Evolutionary conservation across 2,888 invertebrate species (phyloP).

Genomic region (Eilema caniola): DNA sequence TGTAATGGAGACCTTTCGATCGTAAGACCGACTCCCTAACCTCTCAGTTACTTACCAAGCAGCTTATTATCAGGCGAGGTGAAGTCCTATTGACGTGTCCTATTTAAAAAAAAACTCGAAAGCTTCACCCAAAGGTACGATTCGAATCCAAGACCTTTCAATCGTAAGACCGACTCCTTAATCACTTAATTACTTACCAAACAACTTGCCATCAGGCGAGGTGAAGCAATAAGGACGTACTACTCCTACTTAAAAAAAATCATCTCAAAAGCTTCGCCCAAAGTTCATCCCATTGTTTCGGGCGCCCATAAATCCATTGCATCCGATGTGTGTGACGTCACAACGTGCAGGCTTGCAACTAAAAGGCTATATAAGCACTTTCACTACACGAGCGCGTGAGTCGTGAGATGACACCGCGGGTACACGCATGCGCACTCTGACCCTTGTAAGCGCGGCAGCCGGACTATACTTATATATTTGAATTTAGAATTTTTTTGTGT

Average conservation of each 20-base stretch:
- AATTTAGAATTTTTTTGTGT: conserved; percentile 59
- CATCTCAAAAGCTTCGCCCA: conserved; percentile 44
- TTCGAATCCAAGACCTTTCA: no score
- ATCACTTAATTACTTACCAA: no score
- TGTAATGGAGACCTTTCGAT: no score
- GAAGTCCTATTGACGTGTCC: no score
- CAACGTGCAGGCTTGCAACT: conserved; percentile 65
- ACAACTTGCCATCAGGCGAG: no score
- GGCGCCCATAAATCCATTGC: conserved; percentile 56
- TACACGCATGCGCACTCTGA: conserved; percentile 80
- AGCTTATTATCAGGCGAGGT: no score
- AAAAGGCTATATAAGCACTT: conserved; percentile 84
- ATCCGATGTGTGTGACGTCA: conserved; percentile 65
- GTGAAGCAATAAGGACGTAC: no score
- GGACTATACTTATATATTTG: conserved; percentile 45
- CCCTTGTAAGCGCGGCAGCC: conserved; percentile 67
- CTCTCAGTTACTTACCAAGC: no score
- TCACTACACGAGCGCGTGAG: conserved; percentile 78
- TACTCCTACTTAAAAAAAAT: conserved; percentile 19
- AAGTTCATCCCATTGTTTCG: conserved; percentile 59
- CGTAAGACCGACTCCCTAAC: no score
- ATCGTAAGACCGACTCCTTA: no score
- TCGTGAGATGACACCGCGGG: conserved; percentile 72
- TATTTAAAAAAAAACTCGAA: no score
- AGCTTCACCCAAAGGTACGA: no score